Base-by-base conservation (phyloP, 2,888 invertebrate species). In the Eupsilia transversa region DNA sequence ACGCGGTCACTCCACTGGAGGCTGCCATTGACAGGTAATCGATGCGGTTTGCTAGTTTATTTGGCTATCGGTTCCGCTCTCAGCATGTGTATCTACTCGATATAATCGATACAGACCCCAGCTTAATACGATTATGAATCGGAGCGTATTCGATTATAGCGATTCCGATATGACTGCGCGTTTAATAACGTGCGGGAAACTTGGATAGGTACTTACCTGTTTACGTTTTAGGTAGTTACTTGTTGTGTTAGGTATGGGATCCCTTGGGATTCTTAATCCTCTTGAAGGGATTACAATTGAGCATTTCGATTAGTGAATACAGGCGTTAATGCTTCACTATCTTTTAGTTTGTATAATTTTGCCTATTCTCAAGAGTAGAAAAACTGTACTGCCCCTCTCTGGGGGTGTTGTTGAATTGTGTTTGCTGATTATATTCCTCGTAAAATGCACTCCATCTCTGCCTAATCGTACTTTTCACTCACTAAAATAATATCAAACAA, bases 41-140 rank as follows among this genome's bases (percentile, higher is more conserved):
- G 96, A 96, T 96, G 94, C 91, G 93, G 93, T 93, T 93, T 93
- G 93, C 94, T 95, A 95, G 95, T 96, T 96, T 96, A 96, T 96
- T 96, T 95, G 95, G 96, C 95, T 95, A 96, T 95, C 94, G 94
- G 94, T 92, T 93, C 93, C 93, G 93, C 90, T 92, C 92, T 89
- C 93, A 91, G 93, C 92, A 93, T 92, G 93, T 94, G 94, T 94
- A 95, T 94, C 94, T 94, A 93, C 92, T 93, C 92, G 93, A 92
- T 94, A 94, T 93, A 94, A 95, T 94, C 94, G 93, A 93, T 93
- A 91, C 89, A 88, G 89, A 89, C 89, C 89, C 88, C 88, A 80
- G 86, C 89, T 89, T 92, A 91, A 93, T 94, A 93, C 90, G 92
- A 91, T 93, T 93, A 93, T 92, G 91, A 93, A 92, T 91, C 91